Conservation (phyloP, 2,888 invertebrate genomes). For the Cecidostiba fungosa region DNA sequence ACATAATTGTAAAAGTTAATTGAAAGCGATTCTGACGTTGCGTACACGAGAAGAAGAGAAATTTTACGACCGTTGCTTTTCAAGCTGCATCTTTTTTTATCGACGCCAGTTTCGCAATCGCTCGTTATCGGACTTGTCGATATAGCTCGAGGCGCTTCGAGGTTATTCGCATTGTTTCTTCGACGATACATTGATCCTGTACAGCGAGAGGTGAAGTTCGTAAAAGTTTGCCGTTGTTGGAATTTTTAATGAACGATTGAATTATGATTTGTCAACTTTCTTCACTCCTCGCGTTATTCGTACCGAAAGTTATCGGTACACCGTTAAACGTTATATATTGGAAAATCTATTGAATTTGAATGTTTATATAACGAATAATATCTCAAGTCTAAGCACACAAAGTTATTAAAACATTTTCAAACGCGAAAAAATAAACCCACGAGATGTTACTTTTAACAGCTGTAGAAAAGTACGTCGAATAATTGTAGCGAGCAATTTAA, state of each 20-base stretch:
- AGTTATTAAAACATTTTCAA: neutral
- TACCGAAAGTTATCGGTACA: no score
- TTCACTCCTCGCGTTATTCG: no score
- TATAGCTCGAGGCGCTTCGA: neutral
- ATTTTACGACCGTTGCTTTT: neutral
- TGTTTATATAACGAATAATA: no score
- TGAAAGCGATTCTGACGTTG: conserved; percentile 16
- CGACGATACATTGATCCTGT: no score
- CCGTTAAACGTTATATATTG: no score
- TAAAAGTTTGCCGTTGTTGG: no score
- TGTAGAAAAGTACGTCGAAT: neutral
- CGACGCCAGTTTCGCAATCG: neutral
- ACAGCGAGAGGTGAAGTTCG: no score
- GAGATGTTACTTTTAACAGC: neutral
- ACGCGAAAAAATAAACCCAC: neutral
- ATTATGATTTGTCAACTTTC: no score
- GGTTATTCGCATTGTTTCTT: neutral
- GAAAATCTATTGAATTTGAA: no score
- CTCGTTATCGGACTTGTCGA: neutral
- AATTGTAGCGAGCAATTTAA: conserved; percentile 21
- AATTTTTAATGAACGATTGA: no score
- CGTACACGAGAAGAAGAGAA: neutral
- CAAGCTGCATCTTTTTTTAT: neutral
- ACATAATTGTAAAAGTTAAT: conserved; percentile 22
- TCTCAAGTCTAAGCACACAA: no score